Percentiles rank a stretch among this genome's conserved stretches.
Evolutionary conservation across 2,113 vertebrate genomes (phyloP).

Genomic region (Pavo muticus): DNA sequence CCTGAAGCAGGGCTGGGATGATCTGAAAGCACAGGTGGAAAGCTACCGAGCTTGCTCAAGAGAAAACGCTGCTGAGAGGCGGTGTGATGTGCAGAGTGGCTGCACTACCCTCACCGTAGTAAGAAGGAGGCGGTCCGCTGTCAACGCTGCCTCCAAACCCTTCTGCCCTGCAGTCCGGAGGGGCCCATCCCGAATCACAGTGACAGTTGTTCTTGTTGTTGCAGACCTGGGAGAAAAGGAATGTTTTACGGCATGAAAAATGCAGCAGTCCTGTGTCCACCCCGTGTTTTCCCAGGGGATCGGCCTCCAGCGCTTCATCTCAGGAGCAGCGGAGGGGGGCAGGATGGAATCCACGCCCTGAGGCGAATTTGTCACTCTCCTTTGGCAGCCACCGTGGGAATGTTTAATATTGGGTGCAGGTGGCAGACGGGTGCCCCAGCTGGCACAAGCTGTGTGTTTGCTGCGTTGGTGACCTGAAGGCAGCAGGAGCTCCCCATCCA

Average conservation of each 20-base stretch:
- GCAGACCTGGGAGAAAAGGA: background rate
- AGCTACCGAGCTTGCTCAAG: background rate
- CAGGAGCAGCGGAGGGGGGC: background rate
- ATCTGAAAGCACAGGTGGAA: background rate
- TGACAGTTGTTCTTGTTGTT: conserved; percentile 62
- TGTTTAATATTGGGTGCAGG: background rate
- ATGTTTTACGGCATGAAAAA: rapidly evolving
- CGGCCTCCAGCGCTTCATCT: no score
- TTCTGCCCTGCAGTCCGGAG: background rate
- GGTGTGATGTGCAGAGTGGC: background rate
- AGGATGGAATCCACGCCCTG: background rate
- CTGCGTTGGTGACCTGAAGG: no score
- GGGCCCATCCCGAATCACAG: conserved; percentile 21
- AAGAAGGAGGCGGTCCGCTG: background rate
- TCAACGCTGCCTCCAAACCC: conserved; percentile 56
- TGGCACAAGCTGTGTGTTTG: no score
- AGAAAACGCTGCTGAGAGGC: background rate
- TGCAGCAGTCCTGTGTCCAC: rapidly evolving
- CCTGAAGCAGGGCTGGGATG: background rate
- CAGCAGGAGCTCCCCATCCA: background rate
- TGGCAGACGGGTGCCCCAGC: no score
- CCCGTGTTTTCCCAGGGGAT: background rate
- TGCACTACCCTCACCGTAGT: background rate
- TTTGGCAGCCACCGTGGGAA: background rate
- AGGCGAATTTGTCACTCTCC: background rate